These are phyloP conservation scores for Lamellibrachia columna DNA, from an alignment of 2,888 invertebrate species.

Conservation along the genomic window DNA sequence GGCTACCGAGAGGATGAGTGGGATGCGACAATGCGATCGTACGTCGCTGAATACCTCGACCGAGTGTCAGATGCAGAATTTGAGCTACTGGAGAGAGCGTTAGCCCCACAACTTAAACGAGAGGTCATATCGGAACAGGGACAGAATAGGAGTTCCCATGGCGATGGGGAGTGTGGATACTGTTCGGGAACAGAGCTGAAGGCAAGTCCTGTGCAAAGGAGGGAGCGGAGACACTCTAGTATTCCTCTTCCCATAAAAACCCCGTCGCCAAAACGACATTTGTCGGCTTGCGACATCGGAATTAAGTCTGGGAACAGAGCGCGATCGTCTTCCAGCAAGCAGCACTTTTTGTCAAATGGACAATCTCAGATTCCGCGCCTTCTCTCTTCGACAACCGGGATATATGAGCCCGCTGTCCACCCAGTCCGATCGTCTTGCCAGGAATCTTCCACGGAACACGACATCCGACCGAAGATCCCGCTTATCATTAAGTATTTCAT, in stretches of 20 bases:
- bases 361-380: not conserved
- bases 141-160: not conserved
- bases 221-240: not conserved
- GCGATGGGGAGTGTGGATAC: not conserved
- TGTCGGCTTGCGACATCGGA: not conserved
- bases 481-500: not conserved
- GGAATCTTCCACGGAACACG: not conserved
- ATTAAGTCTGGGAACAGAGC: not conserved
- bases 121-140: not conserved
- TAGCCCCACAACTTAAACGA: not conserved
- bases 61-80: not conserved
- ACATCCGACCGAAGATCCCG: not conserved
- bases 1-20: not conserved
- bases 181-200: not conserved
- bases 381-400: not conserved
- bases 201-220: not conserved
- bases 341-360: not conserved
- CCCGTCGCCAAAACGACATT: not conserved
- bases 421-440: not conserved
- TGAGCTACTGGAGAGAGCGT: not conserved
- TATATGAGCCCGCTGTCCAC: not conserved
- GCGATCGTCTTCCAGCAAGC: not conserved
- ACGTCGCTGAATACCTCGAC: conserved; percentile 9
- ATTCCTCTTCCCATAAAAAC: not conserved
- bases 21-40: not conserved